Evolutionary conservation across 2,113 vertebrate genomes (phyloP).

Genomic region (Ramphastos sulfuratus): DNA sequence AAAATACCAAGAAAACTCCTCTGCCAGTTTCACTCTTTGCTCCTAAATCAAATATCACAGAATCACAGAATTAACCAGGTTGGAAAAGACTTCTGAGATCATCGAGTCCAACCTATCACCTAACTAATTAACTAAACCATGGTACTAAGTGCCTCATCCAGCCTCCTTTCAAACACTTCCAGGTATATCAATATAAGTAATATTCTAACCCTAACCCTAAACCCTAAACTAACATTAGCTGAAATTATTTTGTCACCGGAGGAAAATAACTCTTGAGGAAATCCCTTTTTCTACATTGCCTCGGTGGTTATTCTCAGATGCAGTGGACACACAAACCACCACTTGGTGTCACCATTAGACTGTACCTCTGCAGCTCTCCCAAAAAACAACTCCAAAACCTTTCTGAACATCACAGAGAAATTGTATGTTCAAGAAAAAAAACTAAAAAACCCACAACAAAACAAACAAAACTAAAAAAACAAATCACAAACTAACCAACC

Average conservation of each 20-base stretch:
- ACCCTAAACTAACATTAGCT: background rate
- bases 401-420: background rate
- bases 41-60: background rate
- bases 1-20: background rate
- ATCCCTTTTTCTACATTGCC: background rate
- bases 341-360: constrained; percentile 70
- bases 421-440: background rate
- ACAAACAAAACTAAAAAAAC: no score
- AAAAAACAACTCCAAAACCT: background rate
- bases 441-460: no score
- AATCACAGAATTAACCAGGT: background rate
- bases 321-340: constrained; percentile 22
- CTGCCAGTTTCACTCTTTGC: background rate
- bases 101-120: no score
- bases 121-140: no score
- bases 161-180: no score
- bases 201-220: background rate
- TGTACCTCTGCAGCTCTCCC: background rate
- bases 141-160: no score
- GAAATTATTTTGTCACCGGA: background rate
- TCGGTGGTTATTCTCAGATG: background rate
- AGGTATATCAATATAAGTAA: background rate
- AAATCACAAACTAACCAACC: no score
- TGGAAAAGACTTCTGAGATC: no score
- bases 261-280: background rate